Evolutionary conservation across 2,113 vertebrate species (phyloP).

Genomic region (Campylomormyrus numenius): DNA sequence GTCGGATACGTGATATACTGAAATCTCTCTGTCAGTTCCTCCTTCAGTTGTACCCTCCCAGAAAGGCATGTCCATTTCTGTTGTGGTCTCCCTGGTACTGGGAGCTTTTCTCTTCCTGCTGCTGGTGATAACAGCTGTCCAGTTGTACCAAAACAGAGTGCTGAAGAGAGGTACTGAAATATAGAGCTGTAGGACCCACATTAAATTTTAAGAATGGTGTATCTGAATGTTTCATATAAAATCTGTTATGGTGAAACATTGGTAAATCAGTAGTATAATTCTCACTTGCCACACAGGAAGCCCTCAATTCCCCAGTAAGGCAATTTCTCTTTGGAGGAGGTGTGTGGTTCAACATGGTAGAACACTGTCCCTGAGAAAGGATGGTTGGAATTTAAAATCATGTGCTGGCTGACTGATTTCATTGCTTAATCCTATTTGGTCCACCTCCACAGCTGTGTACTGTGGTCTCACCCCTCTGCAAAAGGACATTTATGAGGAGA

Average conservation of each 20-base stretch:
- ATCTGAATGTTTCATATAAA: no score
- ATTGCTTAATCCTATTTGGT: background rate
- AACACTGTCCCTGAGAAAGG: no score
- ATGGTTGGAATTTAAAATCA: no score
- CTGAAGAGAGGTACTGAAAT: background rate
- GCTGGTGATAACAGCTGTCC: background rate
- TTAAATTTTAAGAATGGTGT: no score
- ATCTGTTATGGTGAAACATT: background rate
- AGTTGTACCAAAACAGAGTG: slow-evolving; percentile 1
- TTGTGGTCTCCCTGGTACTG: background rate
- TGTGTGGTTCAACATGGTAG: no score
- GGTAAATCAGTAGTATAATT: no score
- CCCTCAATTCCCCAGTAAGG: no score
- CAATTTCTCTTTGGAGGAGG: no score
- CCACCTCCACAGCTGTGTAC: background rate
- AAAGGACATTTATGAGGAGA: background rate
- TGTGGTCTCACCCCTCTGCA: background rate
- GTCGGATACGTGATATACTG: background rate
- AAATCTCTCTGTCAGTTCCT: background rate
- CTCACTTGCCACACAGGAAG: no score
- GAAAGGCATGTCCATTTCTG: background rate
- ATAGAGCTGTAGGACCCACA: background rate
- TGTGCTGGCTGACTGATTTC: background rate
- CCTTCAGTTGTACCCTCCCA: background rate
- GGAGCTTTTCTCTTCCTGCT: background rate